Conservation (phyloP, 2,797 vertebrate species). For the Acipenser ruthenus region DNA sequence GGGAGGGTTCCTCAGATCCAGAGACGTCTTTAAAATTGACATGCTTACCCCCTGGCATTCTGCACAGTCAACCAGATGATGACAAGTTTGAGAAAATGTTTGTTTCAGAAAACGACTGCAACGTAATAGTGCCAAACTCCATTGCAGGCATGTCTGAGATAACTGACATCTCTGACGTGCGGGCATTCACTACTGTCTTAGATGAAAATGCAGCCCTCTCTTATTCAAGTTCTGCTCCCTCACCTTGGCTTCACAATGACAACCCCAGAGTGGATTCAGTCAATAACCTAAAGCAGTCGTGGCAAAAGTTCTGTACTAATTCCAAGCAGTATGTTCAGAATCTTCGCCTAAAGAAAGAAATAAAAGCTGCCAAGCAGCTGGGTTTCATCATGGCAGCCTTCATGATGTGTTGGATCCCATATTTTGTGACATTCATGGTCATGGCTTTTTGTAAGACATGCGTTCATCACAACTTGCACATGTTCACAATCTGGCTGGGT, state of each 20-base stretch:
- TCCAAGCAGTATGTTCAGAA: conserved; percentile 60
- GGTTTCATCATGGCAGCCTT: conserved; percentile 88
- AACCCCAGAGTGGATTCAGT: conserved; percentile 36
- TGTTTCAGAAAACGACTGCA: conserved; percentile 49
- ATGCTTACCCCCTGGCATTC: conserved; percentile 25
- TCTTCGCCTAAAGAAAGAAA: conserved; percentile 70
- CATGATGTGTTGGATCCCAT: conserved; percentile 92
- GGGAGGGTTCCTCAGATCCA: not conserved
- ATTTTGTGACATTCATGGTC: conserved; percentile 87
- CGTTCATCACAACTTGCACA: conserved; percentile 68
- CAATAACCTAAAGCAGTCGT: conserved; percentile 67
- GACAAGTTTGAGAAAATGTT: conserved; percentile 41
- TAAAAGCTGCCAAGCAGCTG: conserved; percentile 86
- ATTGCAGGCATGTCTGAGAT: conserved; percentile 44
- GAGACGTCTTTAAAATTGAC: conserved; percentile 28
- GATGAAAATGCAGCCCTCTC: conserved; percentile 29
- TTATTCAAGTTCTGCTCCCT: conserved; percentile 26
- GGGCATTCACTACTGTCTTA: conserved; percentile 50
- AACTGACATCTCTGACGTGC: conserved; percentile 48
- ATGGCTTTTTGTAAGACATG: conserved; percentile 72
- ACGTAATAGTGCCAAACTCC: conserved; percentile 46
- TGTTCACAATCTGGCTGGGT: conserved; percentile 91
- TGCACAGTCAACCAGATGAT: conserved; percentile 27
- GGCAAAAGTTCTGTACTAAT: conserved; percentile 69
- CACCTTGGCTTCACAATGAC: conserved; percentile 27